phyloP scores from a whole-genome alignment of 2,888 invertebrate genomes.

The Apodemia zela region DNA sequence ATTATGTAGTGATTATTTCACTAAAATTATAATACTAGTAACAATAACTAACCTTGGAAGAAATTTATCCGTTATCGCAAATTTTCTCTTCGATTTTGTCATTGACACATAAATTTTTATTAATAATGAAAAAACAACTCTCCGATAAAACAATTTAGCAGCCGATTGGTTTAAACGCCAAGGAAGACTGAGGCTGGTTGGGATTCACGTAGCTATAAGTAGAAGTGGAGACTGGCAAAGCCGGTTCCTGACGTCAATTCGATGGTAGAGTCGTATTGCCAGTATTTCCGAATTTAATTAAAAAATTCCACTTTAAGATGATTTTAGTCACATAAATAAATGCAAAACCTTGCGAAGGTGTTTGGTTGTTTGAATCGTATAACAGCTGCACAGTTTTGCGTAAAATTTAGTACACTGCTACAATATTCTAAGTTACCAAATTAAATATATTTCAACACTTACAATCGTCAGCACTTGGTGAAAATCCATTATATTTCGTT shows the following conservation, averaged over 20 bases:
- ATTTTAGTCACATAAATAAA: neutral
- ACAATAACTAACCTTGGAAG: conserved; percentile 65
- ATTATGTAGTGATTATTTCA: no score
- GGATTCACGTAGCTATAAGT: conserved; percentile 47
- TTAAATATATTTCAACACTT: no score
- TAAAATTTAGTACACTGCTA: neutral
- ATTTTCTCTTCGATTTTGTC: conserved; percentile 78
- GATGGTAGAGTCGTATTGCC: neutral
- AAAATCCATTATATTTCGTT: no score
- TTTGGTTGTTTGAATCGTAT: neutral
- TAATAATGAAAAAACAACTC: conserved; percentile 53
- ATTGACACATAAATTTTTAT: conserved; percentile 74
- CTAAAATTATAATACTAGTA: neutral
- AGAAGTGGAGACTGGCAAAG: conserved; percentile 28
- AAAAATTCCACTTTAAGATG: neutral
- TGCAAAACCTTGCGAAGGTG: neutral
- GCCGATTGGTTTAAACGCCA: conserved; percentile 48
- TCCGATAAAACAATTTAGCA: conserved; percentile 53
- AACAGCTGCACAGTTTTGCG: neutral
- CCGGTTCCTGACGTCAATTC: conserved; percentile 26
- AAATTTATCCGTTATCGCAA: conserved; percentile 77
- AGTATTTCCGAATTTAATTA: conserved; percentile 5
- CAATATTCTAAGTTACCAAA: no score
- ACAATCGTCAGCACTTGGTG: no score
- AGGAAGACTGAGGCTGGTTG: conserved; percentile 45